Conservation (phyloP, 2,113 vertebrate species). For the Diphyllodes magnificus region DNA sequence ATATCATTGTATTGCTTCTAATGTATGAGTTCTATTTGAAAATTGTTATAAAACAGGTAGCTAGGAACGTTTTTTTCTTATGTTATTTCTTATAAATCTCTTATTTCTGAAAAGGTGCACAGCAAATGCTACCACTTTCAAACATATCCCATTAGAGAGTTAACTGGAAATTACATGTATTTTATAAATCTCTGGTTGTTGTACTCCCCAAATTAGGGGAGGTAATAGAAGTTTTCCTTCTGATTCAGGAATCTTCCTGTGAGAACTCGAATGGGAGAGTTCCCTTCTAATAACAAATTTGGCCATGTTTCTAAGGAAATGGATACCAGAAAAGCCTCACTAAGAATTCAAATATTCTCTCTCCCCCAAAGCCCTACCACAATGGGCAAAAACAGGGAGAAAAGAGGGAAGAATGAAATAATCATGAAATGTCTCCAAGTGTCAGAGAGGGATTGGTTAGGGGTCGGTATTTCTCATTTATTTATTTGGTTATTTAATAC, state of each 20-base stretch:
- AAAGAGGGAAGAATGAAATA: slow-evolving; percentile 7
- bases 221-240: background rate
- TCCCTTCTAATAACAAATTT: background rate
- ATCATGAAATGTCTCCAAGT: background rate
- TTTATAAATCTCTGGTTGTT: background rate
- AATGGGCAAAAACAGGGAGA: background rate
- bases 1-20: background rate
- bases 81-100: background rate
- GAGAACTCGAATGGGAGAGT: background rate
- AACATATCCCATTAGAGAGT: background rate
- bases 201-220: background rate
- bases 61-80: background rate
- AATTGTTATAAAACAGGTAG: background rate
- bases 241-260: background rate
- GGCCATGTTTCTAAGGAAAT: slow-evolving; percentile 30
- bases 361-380: background rate
- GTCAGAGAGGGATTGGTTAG: background rate
- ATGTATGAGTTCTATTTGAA: background rate
- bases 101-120: background rate
- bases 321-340: background rate
- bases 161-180: background rate
- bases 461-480: background rate
- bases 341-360: background rate
- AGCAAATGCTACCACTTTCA: background rate
- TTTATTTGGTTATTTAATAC: background rate